A percentile compares a stretch with the other conserved stretches of the same genome.
Conservation (phyloP, 2,888 invertebrate species). For the Petrophora chlorosata region DNA sequence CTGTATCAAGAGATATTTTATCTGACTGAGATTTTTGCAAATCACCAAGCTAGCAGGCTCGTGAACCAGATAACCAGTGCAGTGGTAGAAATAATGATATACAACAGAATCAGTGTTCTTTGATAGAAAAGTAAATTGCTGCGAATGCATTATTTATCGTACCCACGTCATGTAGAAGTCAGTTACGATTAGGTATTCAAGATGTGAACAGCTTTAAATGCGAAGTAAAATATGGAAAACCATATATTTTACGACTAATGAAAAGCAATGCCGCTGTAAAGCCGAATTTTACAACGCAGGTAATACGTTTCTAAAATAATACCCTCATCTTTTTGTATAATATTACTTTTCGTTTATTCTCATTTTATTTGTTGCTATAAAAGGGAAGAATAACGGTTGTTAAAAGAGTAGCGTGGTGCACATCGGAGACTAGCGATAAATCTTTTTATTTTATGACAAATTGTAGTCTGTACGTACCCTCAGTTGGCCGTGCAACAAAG, state of each 20-base stretch:
- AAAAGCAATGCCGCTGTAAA: conserved; percentile 54
- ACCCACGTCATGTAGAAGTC: neutral
- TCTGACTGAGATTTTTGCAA: neutral
- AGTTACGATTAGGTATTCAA: neutral
- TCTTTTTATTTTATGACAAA: conserved; percentile 84
- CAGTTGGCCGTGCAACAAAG: conserved; percentile 56
- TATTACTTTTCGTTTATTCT: conserved; percentile 73
- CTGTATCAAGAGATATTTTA: conserved; percentile 5
- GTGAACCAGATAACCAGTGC: no score
- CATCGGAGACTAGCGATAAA: conserved; percentile 69
- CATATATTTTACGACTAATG: conserved; percentile 40
- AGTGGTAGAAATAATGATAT: no score
- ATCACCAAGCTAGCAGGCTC: no score
- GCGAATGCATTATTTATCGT: neutral
- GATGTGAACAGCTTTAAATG: conserved; percentile 3
- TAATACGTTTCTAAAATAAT: conserved; percentile 64
- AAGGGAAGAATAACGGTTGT: conserved; percentile 77
- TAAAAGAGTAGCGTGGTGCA: conserved; percentile 71
- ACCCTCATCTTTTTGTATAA: conserved; percentile 66
- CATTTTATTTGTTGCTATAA: conserved; percentile 79
- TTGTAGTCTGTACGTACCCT: conserved; percentile 74
- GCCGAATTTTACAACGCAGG: conserved; percentile 54
- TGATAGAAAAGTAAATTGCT: no score
- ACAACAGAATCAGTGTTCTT: no score
- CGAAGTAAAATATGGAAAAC: conserved; percentile 12